phyloP scores from a whole-genome alignment of 1,140 invertebrate species.

The Contarinia nasturtii region DNA sequence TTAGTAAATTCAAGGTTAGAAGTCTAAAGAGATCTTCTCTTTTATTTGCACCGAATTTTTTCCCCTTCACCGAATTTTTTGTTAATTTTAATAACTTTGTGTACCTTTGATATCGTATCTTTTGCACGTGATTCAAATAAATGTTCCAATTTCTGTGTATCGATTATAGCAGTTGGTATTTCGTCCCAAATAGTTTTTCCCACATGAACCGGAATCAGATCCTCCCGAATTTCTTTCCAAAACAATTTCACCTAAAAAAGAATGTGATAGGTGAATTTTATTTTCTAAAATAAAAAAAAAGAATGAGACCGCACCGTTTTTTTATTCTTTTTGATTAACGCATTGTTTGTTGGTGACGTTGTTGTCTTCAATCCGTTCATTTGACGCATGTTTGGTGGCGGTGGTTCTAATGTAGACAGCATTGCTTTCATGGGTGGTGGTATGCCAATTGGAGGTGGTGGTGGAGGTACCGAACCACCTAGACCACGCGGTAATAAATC shows the following conservation, averaged over 20 bases:
- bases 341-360: slow-evolving; percentile 15
- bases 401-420: slow-evolving; percentile 21
- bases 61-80: too few species aligned
- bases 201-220: slow-evolving; percentile 47
- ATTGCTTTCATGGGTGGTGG: slow-evolving; percentile 20
- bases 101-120: slow-evolving; percentile 84
- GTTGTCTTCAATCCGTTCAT: slow-evolving; percentile 16
- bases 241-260: slow-evolving; percentile 83
- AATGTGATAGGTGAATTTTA: too few species aligned
- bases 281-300: too few species aligned
- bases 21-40: too few species aligned
- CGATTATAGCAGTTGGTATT: slow-evolving; percentile 60
- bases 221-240: slow-evolving; percentile 88
- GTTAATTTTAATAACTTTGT: neutral
- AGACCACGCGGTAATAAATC: slow-evolving; percentile 35
- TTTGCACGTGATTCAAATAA: slow-evolving; percentile 93
- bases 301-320: slow-evolving; percentile 47
- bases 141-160: slow-evolving; percentile 87
- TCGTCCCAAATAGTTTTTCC: slow-evolving; percentile 89
- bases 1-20: too few species aligned
- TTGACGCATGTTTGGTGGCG: slow-evolving; percentile 23
- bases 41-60: too few species aligned
- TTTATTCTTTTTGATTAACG: slow-evolving; percentile 64
- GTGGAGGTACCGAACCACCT: slow-evolving; percentile 45
- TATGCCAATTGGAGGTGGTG: slow-evolving; percentile 30